Evolutionary conservation across 2,888 invertebrate genomes (phyloP).

Genomic region (Willowsia nigromaculata): DNA sequence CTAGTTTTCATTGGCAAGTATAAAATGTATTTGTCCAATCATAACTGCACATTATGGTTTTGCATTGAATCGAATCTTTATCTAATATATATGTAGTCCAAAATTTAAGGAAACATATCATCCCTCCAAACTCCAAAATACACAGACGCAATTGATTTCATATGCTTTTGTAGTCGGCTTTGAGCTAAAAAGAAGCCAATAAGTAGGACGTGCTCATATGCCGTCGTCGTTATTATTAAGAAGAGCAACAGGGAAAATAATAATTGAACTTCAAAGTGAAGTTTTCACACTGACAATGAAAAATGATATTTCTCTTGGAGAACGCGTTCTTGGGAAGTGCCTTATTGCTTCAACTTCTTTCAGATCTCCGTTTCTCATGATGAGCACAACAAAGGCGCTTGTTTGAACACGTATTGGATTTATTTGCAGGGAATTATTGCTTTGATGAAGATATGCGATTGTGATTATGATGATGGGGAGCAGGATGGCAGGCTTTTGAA

Average conservation of each 20-base stretch:
- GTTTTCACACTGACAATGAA: slow-evolving; percentile 23
- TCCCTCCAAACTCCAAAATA: too few species aligned
- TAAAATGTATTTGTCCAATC: too few species aligned
- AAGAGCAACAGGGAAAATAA: background rate
- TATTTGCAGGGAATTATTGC: background rate
- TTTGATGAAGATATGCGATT: background rate
- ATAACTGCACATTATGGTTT: too few species aligned
- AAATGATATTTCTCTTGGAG: background rate
- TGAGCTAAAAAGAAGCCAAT: background rate
- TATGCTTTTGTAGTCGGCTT: too few species aligned
- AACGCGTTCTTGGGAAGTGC: background rate
- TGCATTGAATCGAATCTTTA: too few species aligned
- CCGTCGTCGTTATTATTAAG: background rate
- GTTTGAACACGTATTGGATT: slow-evolving; percentile 2
- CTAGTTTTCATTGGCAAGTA: too few species aligned
- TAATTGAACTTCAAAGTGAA: slow-evolving; percentile 55
- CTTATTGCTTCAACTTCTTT: background rate
- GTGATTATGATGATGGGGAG: background rate
- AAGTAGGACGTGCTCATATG: background rate
- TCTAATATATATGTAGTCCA: too few species aligned
- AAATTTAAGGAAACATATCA: too few species aligned
- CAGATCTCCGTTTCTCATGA: background rate
- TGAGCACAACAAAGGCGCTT: background rate
- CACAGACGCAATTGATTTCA: too few species aligned
- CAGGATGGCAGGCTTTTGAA: background rate